Conservation (phyloP, 2,888 invertebrate species). For the Miltochrista miniata region DNA sequence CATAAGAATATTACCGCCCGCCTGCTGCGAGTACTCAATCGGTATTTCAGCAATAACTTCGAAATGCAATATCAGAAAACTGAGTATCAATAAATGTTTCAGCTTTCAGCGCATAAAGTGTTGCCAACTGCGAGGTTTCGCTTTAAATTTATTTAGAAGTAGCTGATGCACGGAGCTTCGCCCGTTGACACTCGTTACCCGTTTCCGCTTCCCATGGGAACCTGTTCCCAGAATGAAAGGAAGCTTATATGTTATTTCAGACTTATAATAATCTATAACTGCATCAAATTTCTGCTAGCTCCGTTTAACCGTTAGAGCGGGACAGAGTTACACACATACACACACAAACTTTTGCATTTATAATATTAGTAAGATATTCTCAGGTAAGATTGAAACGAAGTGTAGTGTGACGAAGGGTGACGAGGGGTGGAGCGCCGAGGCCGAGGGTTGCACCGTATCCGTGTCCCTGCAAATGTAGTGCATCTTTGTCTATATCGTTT, state of each 20-base stretch:
- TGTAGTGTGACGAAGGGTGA: slow-evolving; percentile 8
- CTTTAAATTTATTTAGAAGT: slow-evolving; percentile 41
- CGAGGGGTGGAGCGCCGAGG: background rate
- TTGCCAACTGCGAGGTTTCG: slow-evolving; percentile 19
- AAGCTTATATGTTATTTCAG: no score
- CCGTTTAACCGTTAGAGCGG: no score
- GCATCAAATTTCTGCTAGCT: no score
- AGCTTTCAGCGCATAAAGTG: slow-evolving; percentile 36
- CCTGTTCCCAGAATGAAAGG: no score
- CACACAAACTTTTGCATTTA: no score
- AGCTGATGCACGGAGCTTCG: no score
- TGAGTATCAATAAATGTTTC: slow-evolving; percentile 31
- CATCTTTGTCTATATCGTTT: slow-evolving; percentile 21
- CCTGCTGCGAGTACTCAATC: slow-evolving; percentile 7
- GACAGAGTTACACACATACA: no score
- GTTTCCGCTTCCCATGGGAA: no score
- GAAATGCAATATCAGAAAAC: slow-evolving; percentile 33
- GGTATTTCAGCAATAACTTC: slow-evolving; percentile 26
- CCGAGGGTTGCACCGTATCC: background rate
- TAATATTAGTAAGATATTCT: no score
- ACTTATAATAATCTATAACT: no score
- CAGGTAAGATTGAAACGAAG: slow-evolving; percentile 26
- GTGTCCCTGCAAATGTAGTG: slow-evolving; percentile 21
- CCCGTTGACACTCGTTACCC: no score
- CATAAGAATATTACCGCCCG: slow-evolving; percentile 9